These are phyloP conservation scores for Mesocentrotus franciscanus DNA, from an alignment of 53 echinoderm and acorn worm genomes.

Conservation along the genomic window DNA sequence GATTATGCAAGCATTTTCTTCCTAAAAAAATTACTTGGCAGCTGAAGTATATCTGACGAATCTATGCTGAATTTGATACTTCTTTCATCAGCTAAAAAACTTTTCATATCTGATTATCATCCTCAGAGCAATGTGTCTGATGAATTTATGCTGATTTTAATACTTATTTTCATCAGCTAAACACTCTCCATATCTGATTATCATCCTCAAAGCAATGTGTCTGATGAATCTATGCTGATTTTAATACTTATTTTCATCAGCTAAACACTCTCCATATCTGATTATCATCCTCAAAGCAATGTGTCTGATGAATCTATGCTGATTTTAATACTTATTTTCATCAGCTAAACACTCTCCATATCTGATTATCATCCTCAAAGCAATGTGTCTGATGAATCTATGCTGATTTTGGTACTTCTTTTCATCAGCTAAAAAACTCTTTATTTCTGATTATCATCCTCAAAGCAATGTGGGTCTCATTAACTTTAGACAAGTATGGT, in stretches of 20 bases:
- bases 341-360: neutral
- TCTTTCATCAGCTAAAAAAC: too few relatives aligned
- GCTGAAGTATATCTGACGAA: neutral
- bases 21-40: neutral
- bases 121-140: neutral
- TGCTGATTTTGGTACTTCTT: neutral
- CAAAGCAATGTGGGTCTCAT: neutral
- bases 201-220: neutral
- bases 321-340: neutral
- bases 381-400: neutral
- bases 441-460: neutral
- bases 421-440: neutral
- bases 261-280: neutral
- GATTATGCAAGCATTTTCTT: neutral
- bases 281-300: neutral
- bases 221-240: neutral
- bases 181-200: neutral
- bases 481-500: neutral
- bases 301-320: neutral
- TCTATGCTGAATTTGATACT: neutral
- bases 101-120: too few relatives aligned
- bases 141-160: neutral
- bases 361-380: neutral
- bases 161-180: neutral
- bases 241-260: neutral